phyloP scores from a whole-genome alignment of 2,113 vertebrate genomes.

The Ageneiosus marmoratus region DNA sequence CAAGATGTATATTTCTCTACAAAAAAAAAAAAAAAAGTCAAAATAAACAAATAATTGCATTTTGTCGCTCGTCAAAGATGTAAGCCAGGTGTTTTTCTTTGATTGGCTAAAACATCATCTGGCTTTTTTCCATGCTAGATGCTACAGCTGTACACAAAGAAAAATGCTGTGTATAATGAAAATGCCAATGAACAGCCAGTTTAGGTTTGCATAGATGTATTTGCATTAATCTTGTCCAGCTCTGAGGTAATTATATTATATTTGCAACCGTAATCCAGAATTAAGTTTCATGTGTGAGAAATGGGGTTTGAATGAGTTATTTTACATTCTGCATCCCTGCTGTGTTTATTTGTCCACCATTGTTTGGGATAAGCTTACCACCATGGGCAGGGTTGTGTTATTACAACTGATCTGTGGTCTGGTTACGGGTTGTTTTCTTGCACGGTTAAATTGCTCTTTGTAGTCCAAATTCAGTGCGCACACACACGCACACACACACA shows the following conservation, averaged over 20 bases:
- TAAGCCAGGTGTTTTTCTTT: background rate
- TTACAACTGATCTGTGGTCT: constrained; percentile 44
- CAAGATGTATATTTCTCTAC: background rate
- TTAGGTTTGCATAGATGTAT: constrained; percentile 5
- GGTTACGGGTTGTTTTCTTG: constrained; percentile 39
- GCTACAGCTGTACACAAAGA: background rate
- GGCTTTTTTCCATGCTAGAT: background rate
- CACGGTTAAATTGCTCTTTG: constrained; percentile 42
- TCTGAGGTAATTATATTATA: constrained; percentile 7
- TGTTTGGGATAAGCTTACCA: constrained; percentile 39
- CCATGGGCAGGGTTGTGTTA: constrained; percentile 43
- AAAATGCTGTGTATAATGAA: background rate
- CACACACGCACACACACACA: constrained; percentile 36
- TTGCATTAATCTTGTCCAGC: constrained; percentile 4
- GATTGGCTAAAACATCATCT: background rate
- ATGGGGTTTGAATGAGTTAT: constrained; percentile 18
- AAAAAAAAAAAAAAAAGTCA: background rate
- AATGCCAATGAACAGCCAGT: background rate
- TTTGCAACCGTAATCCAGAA: constrained; percentile 35
- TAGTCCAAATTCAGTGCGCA: constrained; percentile 45
- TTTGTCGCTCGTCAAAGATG: background rate
- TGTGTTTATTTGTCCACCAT: constrained; percentile 44
- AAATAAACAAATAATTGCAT: background rate
- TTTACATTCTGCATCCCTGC: constrained; percentile 38
- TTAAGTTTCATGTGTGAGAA: constrained; percentile 21